Evolutionary conservation across 2,888 invertebrate species (phyloP).

Genomic region (Tenthredo distinguenda): DNA sequence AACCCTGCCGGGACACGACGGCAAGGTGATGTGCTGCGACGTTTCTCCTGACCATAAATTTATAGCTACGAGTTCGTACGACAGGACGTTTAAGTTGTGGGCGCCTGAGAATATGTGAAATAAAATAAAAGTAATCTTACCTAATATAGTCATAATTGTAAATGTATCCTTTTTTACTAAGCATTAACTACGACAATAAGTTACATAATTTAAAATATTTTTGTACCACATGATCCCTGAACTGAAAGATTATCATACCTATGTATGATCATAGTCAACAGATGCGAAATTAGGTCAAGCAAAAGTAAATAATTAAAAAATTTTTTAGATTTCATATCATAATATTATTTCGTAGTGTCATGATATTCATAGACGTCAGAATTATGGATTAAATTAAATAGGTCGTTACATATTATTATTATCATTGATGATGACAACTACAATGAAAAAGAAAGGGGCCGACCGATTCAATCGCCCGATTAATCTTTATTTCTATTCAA

Average conservation of each 20-base stretch:
- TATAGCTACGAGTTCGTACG: conserved; percentile 96
- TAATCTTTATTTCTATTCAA: background rate
- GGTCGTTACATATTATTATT: background rate
- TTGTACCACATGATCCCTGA: background rate
- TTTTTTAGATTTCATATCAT: background rate
- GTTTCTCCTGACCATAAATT: conserved; percentile 93
- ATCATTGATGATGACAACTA: background rate
- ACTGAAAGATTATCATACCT: background rate
- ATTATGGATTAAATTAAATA: background rate
- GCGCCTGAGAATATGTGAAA: conserved; percentile 83
- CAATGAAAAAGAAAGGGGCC: too few relatives aligned
- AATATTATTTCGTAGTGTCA: background rate
- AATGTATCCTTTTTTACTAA: background rate
- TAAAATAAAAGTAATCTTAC: conserved; percentile 9
- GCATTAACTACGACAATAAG: background rate
- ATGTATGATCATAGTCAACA: background rate
- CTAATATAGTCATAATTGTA: background rate
- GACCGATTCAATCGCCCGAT: background rate
- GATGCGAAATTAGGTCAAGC: background rate
- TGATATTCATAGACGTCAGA: background rate
- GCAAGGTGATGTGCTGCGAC: conserved; percentile 97
- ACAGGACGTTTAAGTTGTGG: conserved; percentile 99
- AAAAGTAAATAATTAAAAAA: background rate
- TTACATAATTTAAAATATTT: conserved; percentile 12
- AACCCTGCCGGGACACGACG: conserved; percentile 96